phyloP scores from a whole-genome alignment of 2,888 invertebrate genomes.

The Crepidodera aurea region DNA sequence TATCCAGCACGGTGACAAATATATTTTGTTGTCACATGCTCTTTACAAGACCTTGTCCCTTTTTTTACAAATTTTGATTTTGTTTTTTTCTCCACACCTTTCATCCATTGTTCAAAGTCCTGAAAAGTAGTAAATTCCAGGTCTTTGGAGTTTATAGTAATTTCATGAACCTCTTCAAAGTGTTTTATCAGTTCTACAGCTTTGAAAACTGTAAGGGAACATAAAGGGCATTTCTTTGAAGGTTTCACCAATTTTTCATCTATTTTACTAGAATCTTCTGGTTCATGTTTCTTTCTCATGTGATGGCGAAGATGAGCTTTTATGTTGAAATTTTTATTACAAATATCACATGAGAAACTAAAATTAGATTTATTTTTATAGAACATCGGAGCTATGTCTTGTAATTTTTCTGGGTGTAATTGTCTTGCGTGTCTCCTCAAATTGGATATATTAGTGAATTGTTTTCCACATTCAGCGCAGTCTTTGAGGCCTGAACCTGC shows the following conservation, averaged over 20 bases:
- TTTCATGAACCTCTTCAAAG: constrained; percentile 7
- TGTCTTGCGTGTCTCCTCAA: background rate
- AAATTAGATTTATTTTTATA: background rate
- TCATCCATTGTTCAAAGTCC: constrained; percentile 16
- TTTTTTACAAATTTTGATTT: constrained; percentile 12
- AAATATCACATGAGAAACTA: background rate
- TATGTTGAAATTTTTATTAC: background rate
- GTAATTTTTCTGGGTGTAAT: background rate
- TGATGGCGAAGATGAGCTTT: background rate
- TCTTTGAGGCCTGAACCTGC: background rate
- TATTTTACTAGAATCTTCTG: background rate
- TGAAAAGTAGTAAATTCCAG: constrained; percentile 5
- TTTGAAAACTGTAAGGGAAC: background rate
- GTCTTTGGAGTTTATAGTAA: constrained; percentile 3
- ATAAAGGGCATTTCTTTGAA: constrained; percentile 9
- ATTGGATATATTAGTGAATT: background rate
- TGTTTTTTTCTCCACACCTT: constrained; percentile 4
- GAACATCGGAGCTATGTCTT: background rate
- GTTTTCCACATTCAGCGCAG: background rate
- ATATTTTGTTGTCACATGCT: constrained; percentile 13
- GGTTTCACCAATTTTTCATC: background rate
- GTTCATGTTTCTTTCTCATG: background rate
- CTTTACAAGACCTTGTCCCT: background rate
- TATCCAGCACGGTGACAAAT: constrained; percentile 18
- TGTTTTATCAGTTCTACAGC: constrained; percentile 8